Base-by-base conservation (phyloP, 2,888 invertebrate genomes). In the Conistra vaccinii region DNA sequence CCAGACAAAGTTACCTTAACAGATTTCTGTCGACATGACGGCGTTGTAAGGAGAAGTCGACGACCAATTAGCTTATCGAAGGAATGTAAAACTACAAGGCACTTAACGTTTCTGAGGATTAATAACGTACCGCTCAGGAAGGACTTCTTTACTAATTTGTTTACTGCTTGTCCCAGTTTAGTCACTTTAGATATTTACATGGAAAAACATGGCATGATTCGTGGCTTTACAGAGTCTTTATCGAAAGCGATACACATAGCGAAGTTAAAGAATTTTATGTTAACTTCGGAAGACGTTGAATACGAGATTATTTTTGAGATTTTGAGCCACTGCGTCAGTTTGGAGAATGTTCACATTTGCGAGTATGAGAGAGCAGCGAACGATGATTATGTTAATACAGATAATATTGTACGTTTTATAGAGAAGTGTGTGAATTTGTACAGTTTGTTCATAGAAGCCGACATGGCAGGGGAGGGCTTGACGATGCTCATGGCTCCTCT, bases 301-400 rank as follows among this genome's bases (percentile, higher is more conserved):
- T 92, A 90, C 42, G 89, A 87, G 17, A 73, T 80, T 12, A 71
- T 92, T 39, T 92, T 92, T 62, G 83, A 83, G 4, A 87, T 88
- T 42, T 70, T 92, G 23, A 87, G 89, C 45, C 81, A 80, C 12
- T 92, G 91, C 73, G 12, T 78, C 0, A 87, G 75, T 42, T 84
- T 92, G 45, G 91, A 92, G 69, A 92, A 92, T 45, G 85, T 92
- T 20, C 91, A 92, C 53, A 88, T 92, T 69, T 89, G 90, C 58
- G 92, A 92, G 69, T 90, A 89, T 57, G 89, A 89, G 53, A 85
- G 92, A 73, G 69, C 85, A 3, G 73, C 86, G 0, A 75, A 77
- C 39, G 76, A 85, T 3, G 72, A 83, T 35, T 45, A 76, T 26
- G 61, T 87, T 2, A 72, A 73, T 35, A 53, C 72, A 0, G 60